Evolutionary conservation across 2,113 vertebrate genomes (phyloP).

Genomic region (Camelus bactrianus): DNA sequence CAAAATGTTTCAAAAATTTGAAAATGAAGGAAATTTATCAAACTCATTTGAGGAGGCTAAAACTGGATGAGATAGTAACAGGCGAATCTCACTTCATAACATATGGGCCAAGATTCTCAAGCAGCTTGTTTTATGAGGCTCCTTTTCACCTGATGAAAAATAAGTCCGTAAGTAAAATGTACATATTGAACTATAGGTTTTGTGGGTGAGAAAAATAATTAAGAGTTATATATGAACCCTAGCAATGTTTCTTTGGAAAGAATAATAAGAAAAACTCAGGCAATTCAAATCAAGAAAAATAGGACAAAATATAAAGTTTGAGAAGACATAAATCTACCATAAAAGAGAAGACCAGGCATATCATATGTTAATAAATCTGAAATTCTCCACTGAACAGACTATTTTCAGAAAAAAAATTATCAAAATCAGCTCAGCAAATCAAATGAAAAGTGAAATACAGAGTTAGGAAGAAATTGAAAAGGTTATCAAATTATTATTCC

Average conservation of each 20-base stretch:
- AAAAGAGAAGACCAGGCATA: background rate
- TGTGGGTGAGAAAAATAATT: background rate
- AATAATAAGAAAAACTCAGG: slow-evolving; percentile 4
- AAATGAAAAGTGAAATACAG: background rate
- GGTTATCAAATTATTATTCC: background rate
- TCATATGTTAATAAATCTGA: background rate
- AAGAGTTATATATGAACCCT: background rate
- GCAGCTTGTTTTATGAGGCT: background rate
- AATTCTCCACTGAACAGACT: background rate
- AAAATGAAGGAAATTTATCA: background rate
- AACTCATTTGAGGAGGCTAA: slow-evolving; percentile 5
- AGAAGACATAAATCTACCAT: background rate
- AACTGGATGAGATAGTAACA: background rate
- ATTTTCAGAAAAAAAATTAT: background rate
- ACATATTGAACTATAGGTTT: background rate
- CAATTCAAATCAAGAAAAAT: background rate
- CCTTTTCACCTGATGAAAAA: background rate
- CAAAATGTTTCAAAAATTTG: slow-evolving; percentile 35
- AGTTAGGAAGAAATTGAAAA: background rate
- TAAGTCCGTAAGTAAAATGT: background rate
- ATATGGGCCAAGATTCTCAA: slow-evolving; percentile 2
- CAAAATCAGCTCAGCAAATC: background rate
- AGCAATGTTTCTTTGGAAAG: background rate
- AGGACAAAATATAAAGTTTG: background rate
- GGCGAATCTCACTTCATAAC: background rate